Percentiles rank a stretch among this genome's conserved stretches.
Conservation (phyloP, 2,888 invertebrate genomes). For the Lasioglossum marginatum region DNA sequence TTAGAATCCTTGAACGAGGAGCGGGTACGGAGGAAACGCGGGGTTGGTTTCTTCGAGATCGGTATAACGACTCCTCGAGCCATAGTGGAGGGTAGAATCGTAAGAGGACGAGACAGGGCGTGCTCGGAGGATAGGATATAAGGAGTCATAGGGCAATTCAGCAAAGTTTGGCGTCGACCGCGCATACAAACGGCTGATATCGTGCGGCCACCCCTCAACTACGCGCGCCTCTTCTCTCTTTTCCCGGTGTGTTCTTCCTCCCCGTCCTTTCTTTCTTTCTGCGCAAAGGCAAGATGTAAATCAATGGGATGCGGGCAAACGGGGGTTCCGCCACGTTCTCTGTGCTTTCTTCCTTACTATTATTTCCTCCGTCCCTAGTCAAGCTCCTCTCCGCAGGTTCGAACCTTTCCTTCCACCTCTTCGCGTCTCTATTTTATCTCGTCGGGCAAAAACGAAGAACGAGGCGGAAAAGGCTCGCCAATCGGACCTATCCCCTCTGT, state of each 20-base stretch:
- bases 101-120: slow-evolving; percentile 58
- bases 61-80: slow-evolving; percentile 71
- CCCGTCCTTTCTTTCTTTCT: slow-evolving; percentile 65
- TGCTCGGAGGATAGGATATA: slow-evolving; percentile 74
- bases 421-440: slow-evolving; percentile 70
- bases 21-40: background rate
- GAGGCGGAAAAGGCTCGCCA: slow-evolving; percentile 29
- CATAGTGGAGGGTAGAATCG: slow-evolving; percentile 62
- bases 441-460: slow-evolving; percentile 49
- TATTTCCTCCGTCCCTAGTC: slow-evolving; percentile 51
- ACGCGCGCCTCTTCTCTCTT: slow-evolving; percentile 44
- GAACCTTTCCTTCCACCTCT: slow-evolving; percentile 50
- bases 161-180: slow-evolving; percentile 83
- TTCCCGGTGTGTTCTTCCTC: slow-evolving; percentile 55
- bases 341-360: slow-evolving; percentile 50
- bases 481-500: slow-evolving; percentile 60
- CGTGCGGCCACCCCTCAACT: slow-evolving; percentile 70
- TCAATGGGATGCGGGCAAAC: slow-evolving; percentile 80
- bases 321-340: slow-evolving; percentile 72
- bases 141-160: slow-evolving; percentile 84
- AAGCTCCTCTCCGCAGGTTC: slow-evolving; percentile 40
- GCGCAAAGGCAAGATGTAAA: slow-evolving; percentile 83
- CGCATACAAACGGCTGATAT: slow-evolving; percentile 84
- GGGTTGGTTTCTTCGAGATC: slow-evolving; percentile 72
- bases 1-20: slow-evolving; percentile 33